phyloP scores from a whole-genome alignment of 2,888 invertebrate genomes.

The Eurytoma californica region DNA sequence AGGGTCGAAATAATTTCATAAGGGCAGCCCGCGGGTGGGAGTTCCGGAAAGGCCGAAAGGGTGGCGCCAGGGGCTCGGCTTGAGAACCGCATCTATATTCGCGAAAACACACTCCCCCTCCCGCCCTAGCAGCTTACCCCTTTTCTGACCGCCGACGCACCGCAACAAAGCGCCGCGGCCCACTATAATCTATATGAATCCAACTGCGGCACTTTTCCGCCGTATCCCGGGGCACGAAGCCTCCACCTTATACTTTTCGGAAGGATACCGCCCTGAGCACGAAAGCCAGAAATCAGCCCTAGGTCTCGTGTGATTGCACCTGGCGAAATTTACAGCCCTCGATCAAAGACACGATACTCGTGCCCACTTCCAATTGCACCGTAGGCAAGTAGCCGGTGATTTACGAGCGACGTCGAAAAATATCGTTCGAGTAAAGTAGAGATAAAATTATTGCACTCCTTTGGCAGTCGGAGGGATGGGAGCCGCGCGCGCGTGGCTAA shows the following conservation, averaged over 20 bases:
- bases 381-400: constrained; percentile 2
- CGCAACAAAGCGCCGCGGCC: constrained; percentile 68
- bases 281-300: constrained; percentile 1
- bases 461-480: neutral
- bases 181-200: constrained; percentile 9
- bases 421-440: neutral
- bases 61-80: constrained; percentile 58
- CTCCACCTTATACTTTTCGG: constrained; percentile 14
- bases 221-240: neutral
- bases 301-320: neutral
- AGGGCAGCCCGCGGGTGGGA: constrained; percentile 59
- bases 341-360: constrained; percentile 31
- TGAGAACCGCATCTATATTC: constrained; percentile 71
- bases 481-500: too few relatives aligned
- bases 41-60: constrained; percentile 45
- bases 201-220: constrained; percentile 20
- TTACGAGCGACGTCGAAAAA: constrained; percentile 2
- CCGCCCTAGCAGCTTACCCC: constrained; percentile 64
- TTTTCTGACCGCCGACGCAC: constrained; percentile 68
- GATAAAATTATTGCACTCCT: too few relatives aligned
- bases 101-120: constrained; percentile 64
- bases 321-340: constrained; percentile 10
- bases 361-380: constrained; percentile 1
- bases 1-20: constrained; percentile 73
- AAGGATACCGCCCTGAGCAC: neutral